Evolutionary conservation across 2,797 vertebrate species (phyloP).

Genomic region (Sparidentex hasta): DNA sequence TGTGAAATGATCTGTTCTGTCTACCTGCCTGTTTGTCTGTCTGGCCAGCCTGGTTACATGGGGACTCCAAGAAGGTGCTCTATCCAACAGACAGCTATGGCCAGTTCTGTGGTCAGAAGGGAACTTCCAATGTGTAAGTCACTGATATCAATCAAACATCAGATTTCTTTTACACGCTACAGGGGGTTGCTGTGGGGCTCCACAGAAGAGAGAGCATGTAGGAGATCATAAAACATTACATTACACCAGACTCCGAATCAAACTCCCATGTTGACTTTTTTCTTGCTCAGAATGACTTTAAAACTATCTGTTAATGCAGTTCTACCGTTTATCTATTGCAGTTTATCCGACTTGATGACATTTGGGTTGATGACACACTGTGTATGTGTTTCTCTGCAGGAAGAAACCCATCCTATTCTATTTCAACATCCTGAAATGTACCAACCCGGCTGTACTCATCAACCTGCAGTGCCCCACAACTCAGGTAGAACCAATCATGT

Average conservation of each 20-base stretch:
- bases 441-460: slow-evolving; percentile 88
- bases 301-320: neutral
- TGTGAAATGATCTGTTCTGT: slow-evolving; percentile 30
- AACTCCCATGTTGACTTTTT: neutral
- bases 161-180: neutral
- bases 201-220: neutral
- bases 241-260: neutral
- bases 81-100: slow-evolving; percentile 93
- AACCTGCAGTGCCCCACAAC: slow-evolving; percentile 94
- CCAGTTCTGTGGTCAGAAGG: slow-evolving; percentile 92
- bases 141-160: neutral
- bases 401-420: slow-evolving; percentile 93
- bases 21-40: slow-evolving; percentile 42
- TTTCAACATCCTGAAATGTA: slow-evolving; percentile 94
- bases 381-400: slow-evolving; percentile 72
- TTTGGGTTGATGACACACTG: too few relatives aligned
- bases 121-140: slow-evolving; percentile 90
- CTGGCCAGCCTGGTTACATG: slow-evolving; percentile 90
- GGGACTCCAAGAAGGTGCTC: slow-evolving; percentile 91
- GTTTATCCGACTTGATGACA: neutral
- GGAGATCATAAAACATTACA: neutral
- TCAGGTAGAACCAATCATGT: slow-evolving; percentile 71
- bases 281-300: too few relatives aligned
- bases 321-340: neutral
- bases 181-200: neutral